Base-by-base conservation (phyloP, 2,113 vertebrate genomes). In the Columba janthina region DNA sequence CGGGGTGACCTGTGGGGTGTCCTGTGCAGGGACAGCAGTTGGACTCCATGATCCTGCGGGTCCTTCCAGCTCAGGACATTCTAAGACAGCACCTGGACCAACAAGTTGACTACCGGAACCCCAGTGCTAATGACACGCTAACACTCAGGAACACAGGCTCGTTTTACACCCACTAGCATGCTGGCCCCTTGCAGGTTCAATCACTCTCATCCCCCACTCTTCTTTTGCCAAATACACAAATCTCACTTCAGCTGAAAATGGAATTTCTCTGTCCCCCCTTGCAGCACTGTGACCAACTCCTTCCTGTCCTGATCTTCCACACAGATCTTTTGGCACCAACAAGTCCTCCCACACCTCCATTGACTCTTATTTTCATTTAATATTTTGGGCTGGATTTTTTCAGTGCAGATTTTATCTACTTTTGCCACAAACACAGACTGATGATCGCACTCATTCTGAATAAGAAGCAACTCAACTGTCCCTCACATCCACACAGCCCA, bases 61-160 rank as follows among this genome's bases (percentile, higher is more conserved):
- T 46, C 44, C 44, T 4, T 46, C 44, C 18, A 46, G 44, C 44
- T 46, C 44, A 46, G 44, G 44, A 44, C 42, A 44, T 46, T 46
- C 44, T 1, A 11, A 46, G 61, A 26, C 11, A 15, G 46, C n/a
- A 12, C 48, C 24, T 46, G 38, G 36, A 71, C 34, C 11, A 34
- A 54, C 2, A 2, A 2, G 16, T 24, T 36, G 60, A 17, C 56
- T 10, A 22, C 3, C 48, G 32, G 24, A 76, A 22, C 44, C 60
- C 29, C 42, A 1, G 2, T 5, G n/a, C 46, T 28, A 19, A 13
- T 0, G 3, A n/a, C 17, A 32, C 66, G 34, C 8, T 31, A 15
- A 4, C 4, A 7, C 24, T 28, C 13, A 16, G n/a, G 40, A 29
- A 14, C n/a, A 38, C 36, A 0, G 18, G 44, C 18, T 46, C 9